phyloP scores from a whole-genome alignment of 2,113 vertebrate species.

The Pelodiscus sinensis region DNA sequence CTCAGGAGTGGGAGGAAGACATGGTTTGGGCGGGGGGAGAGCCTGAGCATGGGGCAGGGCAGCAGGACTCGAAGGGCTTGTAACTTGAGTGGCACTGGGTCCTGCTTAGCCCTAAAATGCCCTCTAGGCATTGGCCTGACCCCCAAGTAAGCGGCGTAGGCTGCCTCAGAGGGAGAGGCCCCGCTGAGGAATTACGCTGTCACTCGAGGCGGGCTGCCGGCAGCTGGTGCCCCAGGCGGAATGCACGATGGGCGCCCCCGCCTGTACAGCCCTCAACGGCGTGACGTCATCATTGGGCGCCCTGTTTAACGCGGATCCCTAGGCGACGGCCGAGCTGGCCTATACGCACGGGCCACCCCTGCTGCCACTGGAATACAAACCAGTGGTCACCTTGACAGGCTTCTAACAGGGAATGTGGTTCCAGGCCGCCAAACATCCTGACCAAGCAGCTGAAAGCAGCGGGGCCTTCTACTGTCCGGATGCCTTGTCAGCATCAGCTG shows the following conservation, averaged over 20 bases:
- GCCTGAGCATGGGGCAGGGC: neutral
- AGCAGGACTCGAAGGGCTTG: no score
- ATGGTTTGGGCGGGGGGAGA: neutral
- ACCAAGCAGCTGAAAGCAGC: neutral
- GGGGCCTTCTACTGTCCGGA: neutral
- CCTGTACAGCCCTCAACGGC: no score
- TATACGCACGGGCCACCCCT: no score
- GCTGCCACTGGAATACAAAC: fast-evolving
- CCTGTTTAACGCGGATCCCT: no score
- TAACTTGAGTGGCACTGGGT: neutral
- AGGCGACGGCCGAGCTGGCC: no score
- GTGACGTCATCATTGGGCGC: no score
- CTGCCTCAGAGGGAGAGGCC: neutral
- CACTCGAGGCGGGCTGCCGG: no score
- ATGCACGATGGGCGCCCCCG: no score
- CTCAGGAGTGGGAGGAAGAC: neutral
- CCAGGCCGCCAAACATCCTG: neutral
- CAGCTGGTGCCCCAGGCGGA: no score
- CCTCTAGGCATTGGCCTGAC: neutral
- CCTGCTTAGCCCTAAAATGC: no score
- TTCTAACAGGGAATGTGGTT: neutral
- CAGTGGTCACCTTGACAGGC: neutral
- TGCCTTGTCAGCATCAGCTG: neutral
- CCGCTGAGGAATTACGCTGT: neutral
- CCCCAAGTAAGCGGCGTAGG: neutral